These are phyloP conservation scores for Mimumesa dahlbomi DNA, from an alignment of 2,888 invertebrate species.

Conservation along the genomic window DNA sequence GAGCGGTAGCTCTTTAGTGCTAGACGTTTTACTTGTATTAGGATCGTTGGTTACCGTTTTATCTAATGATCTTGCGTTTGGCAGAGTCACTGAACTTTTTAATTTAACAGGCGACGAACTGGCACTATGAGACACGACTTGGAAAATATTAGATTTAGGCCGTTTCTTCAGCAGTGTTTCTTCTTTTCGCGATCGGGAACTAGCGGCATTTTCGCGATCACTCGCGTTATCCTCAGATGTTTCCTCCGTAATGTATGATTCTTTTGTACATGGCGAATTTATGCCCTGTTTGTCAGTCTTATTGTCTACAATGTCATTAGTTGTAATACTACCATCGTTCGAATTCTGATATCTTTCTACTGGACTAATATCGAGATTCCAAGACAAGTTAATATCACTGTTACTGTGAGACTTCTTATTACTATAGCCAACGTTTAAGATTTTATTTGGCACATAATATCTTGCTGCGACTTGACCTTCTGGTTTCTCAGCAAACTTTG, in stretches of 20 bases:
- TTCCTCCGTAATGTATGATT: slow-evolving; percentile 16
- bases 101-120: slow-evolving; percentile 38
- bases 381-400: slow-evolving; percentile 30
- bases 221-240: slow-evolving; percentile 16
- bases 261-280: slow-evolving; percentile 8
- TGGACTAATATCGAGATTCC: slow-evolving; percentile 24
- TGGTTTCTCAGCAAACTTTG: slow-evolving; percentile 30
- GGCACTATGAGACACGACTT: slow-evolving; percentile 35
- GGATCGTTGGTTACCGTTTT: slow-evolving; percentile 3
- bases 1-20: slow-evolving; percentile 73
- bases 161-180: background rate
- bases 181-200: slow-evolving; percentile 4
- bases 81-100: slow-evolving; percentile 11
- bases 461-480: slow-evolving; percentile 21
- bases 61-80: slow-evolving; percentile 14
- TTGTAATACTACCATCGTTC: background rate
- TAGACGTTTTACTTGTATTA: slow-evolving; percentile 51
- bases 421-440: slow-evolving; percentile 33
- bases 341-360: slow-evolving; percentile 30
- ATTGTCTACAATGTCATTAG: slow-evolving; percentile 41
- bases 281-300: slow-evolving; percentile 45
- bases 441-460: slow-evolving; percentile 56
- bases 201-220: background rate
- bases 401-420: slow-evolving; percentile 43
- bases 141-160: slow-evolving; percentile 29